Conservation (phyloP, 2,797 vertebrate genomes). For the Peromyscus aztecus region DNA sequence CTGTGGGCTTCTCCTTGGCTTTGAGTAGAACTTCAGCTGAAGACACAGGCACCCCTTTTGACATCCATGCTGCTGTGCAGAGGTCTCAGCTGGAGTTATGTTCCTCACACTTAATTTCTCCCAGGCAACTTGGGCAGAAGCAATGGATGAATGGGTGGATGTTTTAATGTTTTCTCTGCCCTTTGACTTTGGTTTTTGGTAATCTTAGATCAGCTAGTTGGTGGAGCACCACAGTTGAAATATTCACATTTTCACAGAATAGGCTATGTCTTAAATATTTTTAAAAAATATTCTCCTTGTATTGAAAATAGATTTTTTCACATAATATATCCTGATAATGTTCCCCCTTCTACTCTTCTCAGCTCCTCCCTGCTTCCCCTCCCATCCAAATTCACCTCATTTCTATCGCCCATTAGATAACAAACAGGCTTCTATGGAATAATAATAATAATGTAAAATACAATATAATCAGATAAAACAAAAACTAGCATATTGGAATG, state of each 20-base stretch:
- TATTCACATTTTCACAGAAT: constrained; percentile 32
- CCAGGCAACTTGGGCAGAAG: constrained; percentile 20
- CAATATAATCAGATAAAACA: neutral
- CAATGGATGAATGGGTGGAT: neutral
- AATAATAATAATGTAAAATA: neutral
- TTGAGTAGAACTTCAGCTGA: constrained; percentile 10
- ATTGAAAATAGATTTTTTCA: neutral
- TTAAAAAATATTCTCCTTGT: neutral
- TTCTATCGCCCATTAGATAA: neutral
- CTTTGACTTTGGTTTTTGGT: constrained; percentile 30
- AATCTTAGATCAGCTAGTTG: constrained; percentile 35
- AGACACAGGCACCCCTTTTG: neutral
- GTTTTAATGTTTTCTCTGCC: constrained; percentile 42
- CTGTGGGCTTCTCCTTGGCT: neutral
- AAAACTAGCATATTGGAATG: neutral
- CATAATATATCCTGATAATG: neutral
- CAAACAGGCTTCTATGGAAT: neutral
- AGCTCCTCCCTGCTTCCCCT: neutral
- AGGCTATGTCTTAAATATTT: neutral
- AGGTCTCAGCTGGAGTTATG: constrained; percentile 22
- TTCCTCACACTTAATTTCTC: constrained; percentile 57
- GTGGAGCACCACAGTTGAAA: neutral
- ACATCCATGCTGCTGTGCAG: neutral
- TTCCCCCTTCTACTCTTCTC: neutral
- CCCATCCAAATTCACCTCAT: neutral